phyloP scores from a whole-genome alignment of 2,888 invertebrate species.

The Gonocerus acuteangulatus region DNA sequence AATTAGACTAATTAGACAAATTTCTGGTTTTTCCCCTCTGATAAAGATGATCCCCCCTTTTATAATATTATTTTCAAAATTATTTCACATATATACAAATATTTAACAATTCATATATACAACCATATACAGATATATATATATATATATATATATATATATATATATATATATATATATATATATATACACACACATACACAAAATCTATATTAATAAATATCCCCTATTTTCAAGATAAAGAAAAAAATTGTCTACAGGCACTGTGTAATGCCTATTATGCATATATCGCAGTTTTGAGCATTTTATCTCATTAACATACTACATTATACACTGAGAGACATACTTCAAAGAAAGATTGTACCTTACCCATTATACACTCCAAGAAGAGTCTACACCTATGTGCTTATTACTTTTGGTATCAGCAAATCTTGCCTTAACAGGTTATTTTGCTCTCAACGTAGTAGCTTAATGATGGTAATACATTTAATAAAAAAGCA shows the following conservation, averaged over 20 bases:
- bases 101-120: neutral
- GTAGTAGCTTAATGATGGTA: too few species aligned
- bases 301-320: neutral
- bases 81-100: neutral
- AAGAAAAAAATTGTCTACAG: neutral
- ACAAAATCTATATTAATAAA: neutral
- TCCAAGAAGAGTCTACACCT: too few species aligned
- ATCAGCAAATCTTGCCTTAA: too few species aligned
- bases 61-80: neutral
- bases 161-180: neutral
- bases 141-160: neutral
- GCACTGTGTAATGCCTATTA: neutral
- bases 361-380: too few species aligned
- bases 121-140: neutral
- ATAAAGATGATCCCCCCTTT: too few species aligned
- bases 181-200: neutral
- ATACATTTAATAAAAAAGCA: too few species aligned
- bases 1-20: neutral
- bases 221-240: neutral
- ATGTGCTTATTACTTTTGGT: too few species aligned
- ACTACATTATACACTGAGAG: neutral
- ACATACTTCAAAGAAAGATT: too few species aligned
- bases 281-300: neutral
- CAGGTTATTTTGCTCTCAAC: too few species aligned
- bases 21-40: neutral